Evolutionary conservation across 2,113 vertebrate genomes (phyloP), one percentile per base, ranked within the genome.

Genomic region (Ovis aries): DNA sequence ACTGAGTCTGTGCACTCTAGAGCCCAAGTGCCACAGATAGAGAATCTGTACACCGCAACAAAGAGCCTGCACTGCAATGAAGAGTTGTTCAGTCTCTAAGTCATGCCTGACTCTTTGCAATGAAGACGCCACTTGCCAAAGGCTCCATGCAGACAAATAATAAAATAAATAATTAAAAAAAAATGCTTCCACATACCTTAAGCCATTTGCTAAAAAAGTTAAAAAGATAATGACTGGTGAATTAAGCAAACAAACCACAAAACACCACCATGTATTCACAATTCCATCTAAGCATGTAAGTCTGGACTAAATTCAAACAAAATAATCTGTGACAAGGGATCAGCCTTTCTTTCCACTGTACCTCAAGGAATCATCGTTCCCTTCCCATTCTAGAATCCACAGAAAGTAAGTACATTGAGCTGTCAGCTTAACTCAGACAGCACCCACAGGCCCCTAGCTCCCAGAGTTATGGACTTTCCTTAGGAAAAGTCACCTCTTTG

Each of bases 401-500:
- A 50, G 31, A 60, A 33, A 62, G 88, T 29, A 55, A 50, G 57
- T 80, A 33, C 52, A 45, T 27, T 50, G 40, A 6, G 88, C 80
- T 2, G 17, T 71, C 64, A 23, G n/a, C 52, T 95, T 82, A 77
- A 96, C 89, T 83, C 57, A 60, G 71, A 78, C n/a, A 77, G 80
- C 91, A 85, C 5, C 53, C 3, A 23, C 8, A 48, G 62, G 21
- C 5, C 88, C 82, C 97, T 14, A 15, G 45, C 81, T 36, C 64
- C 97, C 50, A 19, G 7, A 29, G 25, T 88, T 14, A 40, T 29
- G 27, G 82, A n/a, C 53, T 85, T 57, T 62, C 84, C 94, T 81
- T 21, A 59, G 80, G 92, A 97, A 94, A 96, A 96, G 6, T 1
- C 86, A 83, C 59, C 82, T 88, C 93, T 11, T 92, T 53, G 59